Evolutionary conservation across 2,113 vertebrate genomes (phyloP), one percentile per base, ranked within the genome.

Genomic region (Sylvietta virens): DNA sequence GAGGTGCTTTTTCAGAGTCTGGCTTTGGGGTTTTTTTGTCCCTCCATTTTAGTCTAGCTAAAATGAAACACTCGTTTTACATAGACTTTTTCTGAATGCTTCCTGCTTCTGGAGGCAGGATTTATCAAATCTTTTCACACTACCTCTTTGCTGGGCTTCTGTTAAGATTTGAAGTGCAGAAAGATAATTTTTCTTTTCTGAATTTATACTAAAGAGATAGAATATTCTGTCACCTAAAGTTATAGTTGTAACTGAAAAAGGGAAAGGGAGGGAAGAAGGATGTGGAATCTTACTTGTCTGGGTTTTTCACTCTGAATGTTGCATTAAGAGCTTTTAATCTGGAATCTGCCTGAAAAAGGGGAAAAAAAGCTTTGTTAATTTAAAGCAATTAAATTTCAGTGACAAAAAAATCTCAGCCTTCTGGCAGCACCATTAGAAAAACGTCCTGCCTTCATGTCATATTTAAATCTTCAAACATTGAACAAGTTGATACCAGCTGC

Each of bases 291-390:
- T 98, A 99, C 99, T 98, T 99, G 96, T 99, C 99, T 95, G 99
- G 99, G 96, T 99, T 99, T 97, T 99, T 99, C 97, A 99, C 99
- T 98, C 99, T 98, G 98, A 99, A 99, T 94, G 99, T 99, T 97
- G 99, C 99, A 96, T 98, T 99, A 96, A 99, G 98, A 96, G 99
- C 98, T 98, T 99, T 98, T 97, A 99, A 98, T 94, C 99, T 98
- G 96, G 99, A 99, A 97, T 99, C 99, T 92, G 99, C 98, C 99
- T 99, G 97, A 88, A 97, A 98, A 97, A 94, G 94, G 95, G 85
- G 72, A 79, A 91, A 81, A 91, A 77, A 91, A 94, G 92, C 92
- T 97, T 97, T 95, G 92, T 98, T 98, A 97, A 98, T 97, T 97
- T 96, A 98, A 97, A 91, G 93, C 91, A 97, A 95, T 97, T 97